A percentile compares a stretch with the other conserved stretches of the same genome.
Evolutionary conservation across 2,888 invertebrate genomes (phyloP).

Genomic region (Hemicrepidius hirtus): DNA sequence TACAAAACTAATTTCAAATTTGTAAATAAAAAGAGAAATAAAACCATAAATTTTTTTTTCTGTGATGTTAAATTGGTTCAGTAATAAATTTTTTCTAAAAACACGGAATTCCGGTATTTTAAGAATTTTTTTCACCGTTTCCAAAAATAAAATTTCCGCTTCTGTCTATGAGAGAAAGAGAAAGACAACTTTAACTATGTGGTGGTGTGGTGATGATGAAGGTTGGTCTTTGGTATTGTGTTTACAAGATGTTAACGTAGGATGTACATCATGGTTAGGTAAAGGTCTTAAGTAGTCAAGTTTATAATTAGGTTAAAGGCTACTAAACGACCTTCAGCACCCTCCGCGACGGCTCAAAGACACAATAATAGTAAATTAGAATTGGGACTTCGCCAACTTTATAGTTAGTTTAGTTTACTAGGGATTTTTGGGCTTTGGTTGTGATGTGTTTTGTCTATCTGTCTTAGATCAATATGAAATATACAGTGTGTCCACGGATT

Average conservation of each 20-base stretch:
- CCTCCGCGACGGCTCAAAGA: constrained; percentile 57
- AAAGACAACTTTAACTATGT: constrained; percentile 14
- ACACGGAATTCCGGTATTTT: constrained; percentile 1
- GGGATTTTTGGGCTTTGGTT: not conserved
- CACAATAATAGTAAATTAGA: constrained; percentile 60
- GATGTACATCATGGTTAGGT: constrained; percentile 57
- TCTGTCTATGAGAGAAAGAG: not conserved
- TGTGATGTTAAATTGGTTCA: no score
- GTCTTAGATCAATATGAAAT: no score
- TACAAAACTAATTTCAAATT: no score
- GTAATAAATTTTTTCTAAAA: not conserved
- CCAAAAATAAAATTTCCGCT: constrained; percentile 4
- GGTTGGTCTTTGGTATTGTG: constrained; percentile 30
- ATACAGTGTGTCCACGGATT: no score
- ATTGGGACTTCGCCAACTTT: constrained; percentile 55
- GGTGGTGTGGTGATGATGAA: constrained; percentile 9
- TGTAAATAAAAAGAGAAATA: no score
- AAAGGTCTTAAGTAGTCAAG: constrained; percentile 61
- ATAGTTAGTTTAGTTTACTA: constrained; percentile 22
- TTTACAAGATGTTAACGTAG: constrained; percentile 50
- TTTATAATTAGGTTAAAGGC: constrained; percentile 62
- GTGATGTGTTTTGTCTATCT: not conserved
- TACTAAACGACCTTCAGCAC: constrained; percentile 59
- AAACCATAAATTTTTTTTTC: no score
- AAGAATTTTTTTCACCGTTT: not conserved